These are phyloP conservation scores for Acanthaster planci DNA, from an alignment of 35 echinoderm and acorn worm genomes.

Conservation along the genomic window DNA sequence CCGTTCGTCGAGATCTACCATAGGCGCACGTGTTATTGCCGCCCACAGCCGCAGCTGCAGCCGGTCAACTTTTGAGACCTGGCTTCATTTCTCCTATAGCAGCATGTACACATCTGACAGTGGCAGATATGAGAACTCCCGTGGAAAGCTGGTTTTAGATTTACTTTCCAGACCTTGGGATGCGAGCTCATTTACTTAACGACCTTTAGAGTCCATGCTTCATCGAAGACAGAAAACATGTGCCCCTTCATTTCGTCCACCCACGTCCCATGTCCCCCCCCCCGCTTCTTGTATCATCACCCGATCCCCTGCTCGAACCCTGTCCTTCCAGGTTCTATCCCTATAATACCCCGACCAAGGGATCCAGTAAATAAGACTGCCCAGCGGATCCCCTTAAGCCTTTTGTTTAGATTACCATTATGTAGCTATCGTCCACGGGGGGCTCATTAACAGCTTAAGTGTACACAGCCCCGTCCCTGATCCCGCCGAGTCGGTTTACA, in stretches of 20 bases:
- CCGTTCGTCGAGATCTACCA: too few species aligned
- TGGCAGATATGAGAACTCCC: too few species aligned
- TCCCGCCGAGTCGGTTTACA: not conserved
- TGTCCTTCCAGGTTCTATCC: not conserved
- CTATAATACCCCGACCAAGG: not conserved
- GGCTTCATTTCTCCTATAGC: too few species aligned
- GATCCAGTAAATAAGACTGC: not conserved
- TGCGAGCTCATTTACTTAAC: too few species aligned
- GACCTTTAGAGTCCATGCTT: too few species aligned
- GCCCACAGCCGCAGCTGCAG: too few species aligned
- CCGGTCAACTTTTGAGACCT: too few species aligned
- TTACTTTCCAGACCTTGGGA: too few species aligned
- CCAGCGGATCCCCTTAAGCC: not conserved
- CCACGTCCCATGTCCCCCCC: not conserved
- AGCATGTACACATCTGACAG: too few species aligned
- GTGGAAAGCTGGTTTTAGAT: too few species aligned
- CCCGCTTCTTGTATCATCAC: not conserved
- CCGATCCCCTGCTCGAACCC: not conserved
- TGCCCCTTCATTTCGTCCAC: not conserved
- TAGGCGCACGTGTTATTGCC: too few species aligned
- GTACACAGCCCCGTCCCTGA: not conserved
- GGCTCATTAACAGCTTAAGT: not conserved
- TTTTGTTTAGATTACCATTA: slow-evolving; percentile 4
- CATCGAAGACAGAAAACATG: too few species aligned
- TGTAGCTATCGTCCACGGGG: not conserved